Evolutionary conservation across 2,113 vertebrate genomes (phyloP).

Genomic region (Dipodomys stephensi): DNA sequence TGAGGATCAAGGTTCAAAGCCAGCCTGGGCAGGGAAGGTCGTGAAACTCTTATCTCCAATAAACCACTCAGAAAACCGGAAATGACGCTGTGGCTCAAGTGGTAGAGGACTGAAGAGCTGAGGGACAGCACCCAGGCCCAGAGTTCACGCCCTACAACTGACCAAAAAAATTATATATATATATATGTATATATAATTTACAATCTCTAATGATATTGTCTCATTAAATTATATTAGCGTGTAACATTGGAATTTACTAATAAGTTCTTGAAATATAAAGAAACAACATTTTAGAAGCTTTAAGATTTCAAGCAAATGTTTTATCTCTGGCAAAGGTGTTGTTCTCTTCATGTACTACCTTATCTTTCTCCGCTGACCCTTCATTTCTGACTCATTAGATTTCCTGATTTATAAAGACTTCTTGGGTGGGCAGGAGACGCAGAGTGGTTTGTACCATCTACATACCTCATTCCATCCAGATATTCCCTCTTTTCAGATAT

Average conservation of each 20-base stretch:
- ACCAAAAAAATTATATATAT: too few species aligned
- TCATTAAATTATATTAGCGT: background rate
- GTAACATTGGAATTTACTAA: background rate
- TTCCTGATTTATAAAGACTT: slow-evolving; percentile 14
- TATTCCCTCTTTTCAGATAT: slow-evolving; percentile 1
- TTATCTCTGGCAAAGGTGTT: slow-evolving; percentile 39
- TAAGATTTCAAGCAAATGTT: background rate
- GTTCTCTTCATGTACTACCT: background rate
- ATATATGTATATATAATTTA: slow-evolving; percentile 25
- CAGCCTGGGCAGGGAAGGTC: too few species aligned
- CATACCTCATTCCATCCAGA: background rate
- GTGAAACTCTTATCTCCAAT: too few species aligned
- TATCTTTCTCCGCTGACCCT: background rate
- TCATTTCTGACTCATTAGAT: background rate
- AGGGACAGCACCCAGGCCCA: too few species aligned
- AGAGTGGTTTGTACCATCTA: background rate
- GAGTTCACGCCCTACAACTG: too few species aligned
- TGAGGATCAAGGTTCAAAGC: too few species aligned
- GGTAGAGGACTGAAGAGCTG: too few species aligned
- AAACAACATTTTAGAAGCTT: background rate
- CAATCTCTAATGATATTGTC: slow-evolving; percentile 5
- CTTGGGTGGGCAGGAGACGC: background rate
- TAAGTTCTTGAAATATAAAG: slow-evolving; percentile 44
- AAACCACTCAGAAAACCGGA: too few species aligned
- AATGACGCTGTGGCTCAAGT: too few species aligned